These are phyloP conservation scores for Aurelia coerulea DNA, from an alignment of 30 jellyfish, hydroid and myxozoan species.

Conservation along the genomic window DNA sequence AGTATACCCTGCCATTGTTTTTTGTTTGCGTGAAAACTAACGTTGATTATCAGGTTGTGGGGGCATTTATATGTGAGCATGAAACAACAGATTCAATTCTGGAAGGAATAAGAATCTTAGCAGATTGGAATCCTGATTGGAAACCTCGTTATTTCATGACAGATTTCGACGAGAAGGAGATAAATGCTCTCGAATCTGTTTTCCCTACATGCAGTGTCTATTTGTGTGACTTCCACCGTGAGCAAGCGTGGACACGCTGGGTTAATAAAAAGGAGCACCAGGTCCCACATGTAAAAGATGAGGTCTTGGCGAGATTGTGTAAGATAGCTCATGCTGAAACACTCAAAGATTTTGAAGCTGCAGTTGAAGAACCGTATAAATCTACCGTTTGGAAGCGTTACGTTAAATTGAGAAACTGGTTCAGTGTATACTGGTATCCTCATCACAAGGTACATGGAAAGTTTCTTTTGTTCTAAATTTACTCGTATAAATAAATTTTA, in stretches of 20 bases:
- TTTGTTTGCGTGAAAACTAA: constrained; percentile 37
- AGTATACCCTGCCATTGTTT: constrained; percentile 44
- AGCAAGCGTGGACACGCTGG: too few relatives aligned
- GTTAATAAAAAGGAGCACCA: constrained; percentile 1
- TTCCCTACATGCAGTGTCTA: background rate
- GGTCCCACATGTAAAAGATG: constrained; percentile 11
- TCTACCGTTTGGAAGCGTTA: constrained; percentile 12
- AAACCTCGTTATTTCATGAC: too few relatives aligned
- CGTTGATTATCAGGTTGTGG: constrained; percentile 50
- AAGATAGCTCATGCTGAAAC: constrained; percentile 29
- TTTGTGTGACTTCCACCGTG: too few relatives aligned
- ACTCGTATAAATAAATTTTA: too few relatives aligned
- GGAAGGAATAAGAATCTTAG: too few relatives aligned
- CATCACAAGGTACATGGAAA: constrained; percentile 31
- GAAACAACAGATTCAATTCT: too few relatives aligned
- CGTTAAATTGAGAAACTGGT: background rate
- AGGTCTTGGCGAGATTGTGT: constrained; percentile 8
- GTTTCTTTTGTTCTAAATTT: too few relatives aligned
- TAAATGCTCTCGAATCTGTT: background rate
- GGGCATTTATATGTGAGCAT: constrained; percentile 11
- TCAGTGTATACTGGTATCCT: constrained; percentile 7
- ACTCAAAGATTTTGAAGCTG: background rate
- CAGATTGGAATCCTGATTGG: too few relatives aligned
- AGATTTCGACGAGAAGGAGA: too few relatives aligned
- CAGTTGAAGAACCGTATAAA: constrained; percentile 4